Conservation (phyloP, 1,140 invertebrate genomes). For the Drosophila orena region DNA sequence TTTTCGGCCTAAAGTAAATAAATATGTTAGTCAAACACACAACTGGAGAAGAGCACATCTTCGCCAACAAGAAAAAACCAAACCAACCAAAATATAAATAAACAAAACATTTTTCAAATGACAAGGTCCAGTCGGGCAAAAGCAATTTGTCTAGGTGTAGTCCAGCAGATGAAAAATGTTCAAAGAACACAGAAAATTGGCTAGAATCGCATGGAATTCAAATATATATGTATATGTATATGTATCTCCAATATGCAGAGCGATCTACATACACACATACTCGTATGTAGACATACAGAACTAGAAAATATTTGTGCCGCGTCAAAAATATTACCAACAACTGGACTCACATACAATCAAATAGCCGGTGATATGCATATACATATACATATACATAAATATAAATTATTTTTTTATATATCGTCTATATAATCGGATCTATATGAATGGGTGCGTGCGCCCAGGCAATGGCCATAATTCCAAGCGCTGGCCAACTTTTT, state of each 20-base stretch:
- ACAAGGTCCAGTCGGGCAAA: constrained; percentile 26
- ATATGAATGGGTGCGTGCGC: constrained; percentile 39
- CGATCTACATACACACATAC: constrained; percentile 15
- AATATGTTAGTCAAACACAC: constrained; percentile 35
- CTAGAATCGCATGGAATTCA: constrained; percentile 56
- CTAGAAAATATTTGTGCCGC: constrained; percentile 55
- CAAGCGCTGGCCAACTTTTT: constrained; percentile 66
- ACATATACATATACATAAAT: constrained; percentile 23
- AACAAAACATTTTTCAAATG: constrained; percentile 36
- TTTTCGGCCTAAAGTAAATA: constrained; percentile 28
- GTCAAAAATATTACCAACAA: constrained; percentile 71
- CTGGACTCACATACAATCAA: constrained; percentile 62
- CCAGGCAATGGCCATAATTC: constrained; percentile 62
- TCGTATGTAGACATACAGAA: constrained; percentile 21
- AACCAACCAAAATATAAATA: constrained; percentile 14
- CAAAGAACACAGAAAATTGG: constrained; percentile 15
- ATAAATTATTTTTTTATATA: constrained; percentile 39
- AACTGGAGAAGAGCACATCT: constrained; percentile 17
- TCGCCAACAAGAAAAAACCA: neutral
- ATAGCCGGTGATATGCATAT: constrained; percentile 11
- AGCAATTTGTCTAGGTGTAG: constrained; percentile 48
- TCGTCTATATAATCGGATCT: constrained; percentile 26
- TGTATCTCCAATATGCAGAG: constrained; percentile 16
- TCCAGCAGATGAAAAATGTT: constrained; percentile 42
- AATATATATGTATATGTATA: constrained; percentile 25